phyloP scores from a whole-genome alignment of 2,888 invertebrate species.

The Cataglyphis albicans region DNA sequence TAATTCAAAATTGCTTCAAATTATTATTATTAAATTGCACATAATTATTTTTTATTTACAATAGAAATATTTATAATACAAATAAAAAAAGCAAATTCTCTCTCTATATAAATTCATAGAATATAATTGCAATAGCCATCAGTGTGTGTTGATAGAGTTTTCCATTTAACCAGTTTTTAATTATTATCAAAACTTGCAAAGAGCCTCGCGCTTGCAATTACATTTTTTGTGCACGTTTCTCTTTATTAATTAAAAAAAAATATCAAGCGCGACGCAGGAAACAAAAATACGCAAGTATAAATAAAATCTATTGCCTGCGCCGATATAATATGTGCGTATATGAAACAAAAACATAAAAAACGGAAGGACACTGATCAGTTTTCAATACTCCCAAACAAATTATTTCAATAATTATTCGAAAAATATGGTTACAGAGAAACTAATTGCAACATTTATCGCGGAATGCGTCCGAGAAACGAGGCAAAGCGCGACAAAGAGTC shows the following conservation, averaged over 20 bases:
- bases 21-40: conserved; percentile 2
- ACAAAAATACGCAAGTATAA: conserved; percentile 1
- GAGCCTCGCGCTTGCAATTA: conserved; percentile 1
- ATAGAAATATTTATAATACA: conserved; percentile 8
- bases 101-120: not conserved
- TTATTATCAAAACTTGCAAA: conserved; percentile 27
- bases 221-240: conserved; percentile 16
- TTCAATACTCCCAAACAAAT: not conserved
- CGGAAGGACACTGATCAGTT: not conserved
- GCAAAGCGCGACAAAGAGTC: not conserved
- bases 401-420: not conserved
- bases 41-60: conserved; percentile 10
- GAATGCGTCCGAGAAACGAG: not conserved
- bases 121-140: conserved; percentile 29
- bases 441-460: not conserved
- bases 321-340: not conserved
- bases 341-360: not conserved
- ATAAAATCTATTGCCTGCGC: not conserved
- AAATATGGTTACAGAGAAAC: not conserved
- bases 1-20: not conserved
- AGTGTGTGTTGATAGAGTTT: conserved; percentile 40
- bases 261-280: not conserved
- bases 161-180: conserved; percentile 37
- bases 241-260: conserved; percentile 33
- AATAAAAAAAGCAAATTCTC: not conserved